Evolutionary conservation across 2,888 invertebrate species (phyloP), one percentile per base, ranked within the genome.

Genomic region (Neoascia interrupta): DNA sequence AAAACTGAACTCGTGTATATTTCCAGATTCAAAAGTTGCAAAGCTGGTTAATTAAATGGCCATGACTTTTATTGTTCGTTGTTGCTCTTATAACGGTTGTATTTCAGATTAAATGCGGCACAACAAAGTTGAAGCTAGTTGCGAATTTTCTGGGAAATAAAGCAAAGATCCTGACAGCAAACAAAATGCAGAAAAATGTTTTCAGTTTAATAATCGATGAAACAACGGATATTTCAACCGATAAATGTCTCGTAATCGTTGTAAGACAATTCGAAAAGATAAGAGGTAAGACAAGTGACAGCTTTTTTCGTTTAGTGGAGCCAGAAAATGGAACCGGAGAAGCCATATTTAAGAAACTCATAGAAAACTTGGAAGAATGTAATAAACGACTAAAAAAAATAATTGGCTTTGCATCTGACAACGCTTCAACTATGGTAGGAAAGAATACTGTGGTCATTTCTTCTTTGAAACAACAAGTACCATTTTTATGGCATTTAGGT

Each of bases 371-470:
- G n/a, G 39, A 66, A 45, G 28, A 10, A 15, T 43, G 3, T 13
- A 15, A 41, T 1, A 13, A 13, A 13, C 34, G 11, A 5, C 13
- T 34, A 54, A 54, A 5, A 37, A 37, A 66, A 54, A 54, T 39
- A 8, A 61, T 74, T 15, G 60, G 74, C 10, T 60, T 74, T 37
- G 66, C 61, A n/a, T 66, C 47, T 3, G 66, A 66, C 13, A 68
- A 74, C 21, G 66, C 64, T 10, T 49, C 73, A 6, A 31, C 45
- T 21, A 66, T 66, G 66, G 36, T 74, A 8, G 70, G 61, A n/a
- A 11, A 21, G 39, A 49, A 41, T 1, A 64, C 5, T 72, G 63
- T 49, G 8, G 43, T 68, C n/a, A n/a, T n/a, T n/a, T n/a, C n/a
- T n/a, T n/a, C n/a, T n/a, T n/a, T n/a, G n/a, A n/a, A n/a, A n/a